Conservation (phyloP, 2,888 invertebrate species). For the Coleophora deauratella region DNA sequence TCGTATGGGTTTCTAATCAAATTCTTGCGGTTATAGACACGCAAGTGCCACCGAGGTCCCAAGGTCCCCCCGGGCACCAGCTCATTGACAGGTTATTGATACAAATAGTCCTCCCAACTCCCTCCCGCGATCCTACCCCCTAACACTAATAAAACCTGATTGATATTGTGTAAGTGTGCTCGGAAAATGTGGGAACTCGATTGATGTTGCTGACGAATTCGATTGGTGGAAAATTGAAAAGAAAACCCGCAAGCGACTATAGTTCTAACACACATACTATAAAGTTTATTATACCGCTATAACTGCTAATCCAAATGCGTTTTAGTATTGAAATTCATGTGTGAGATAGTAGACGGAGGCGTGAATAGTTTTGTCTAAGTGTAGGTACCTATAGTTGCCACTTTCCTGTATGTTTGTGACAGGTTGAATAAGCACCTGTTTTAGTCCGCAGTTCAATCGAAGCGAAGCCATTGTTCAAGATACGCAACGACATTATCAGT, state of each 20-base stretch:
- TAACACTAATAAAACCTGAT: constrained; percentile 74
- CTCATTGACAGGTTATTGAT: constrained; percentile 76
- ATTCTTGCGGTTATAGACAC: constrained; percentile 55
- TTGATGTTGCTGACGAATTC: constrained; percentile 73
- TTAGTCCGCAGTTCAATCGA: too few species aligned
- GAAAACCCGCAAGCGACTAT: constrained; percentile 31
- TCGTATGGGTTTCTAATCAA: constrained; percentile 59
- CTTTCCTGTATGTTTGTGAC: constrained; percentile 14
- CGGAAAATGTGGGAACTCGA: constrained; percentile 74
- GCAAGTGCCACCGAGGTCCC: constrained; percentile 41
- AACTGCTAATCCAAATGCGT: constrained; percentile 21
- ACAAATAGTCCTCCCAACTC: constrained; percentile 60
- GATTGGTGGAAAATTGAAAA: constrained; percentile 73
- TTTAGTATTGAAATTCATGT: constrained; percentile 33
- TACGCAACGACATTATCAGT: too few species aligned
- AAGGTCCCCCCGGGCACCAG: constrained; percentile 57
- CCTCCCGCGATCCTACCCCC: constrained; percentile 41
- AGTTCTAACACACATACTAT: constrained; percentile 24
- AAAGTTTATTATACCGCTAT: constrained; percentile 29
- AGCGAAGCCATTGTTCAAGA: too few species aligned
- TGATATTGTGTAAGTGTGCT: constrained; percentile 74
- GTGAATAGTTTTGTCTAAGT: constrained; percentile 63
- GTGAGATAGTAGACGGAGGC: constrained; percentile 62
- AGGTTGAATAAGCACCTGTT: constrained; percentile 3
- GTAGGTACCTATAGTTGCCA: constrained; percentile 36